Conservation (phyloP, 35 echinoderm and acorn worm genomes). For the Apostichopus parvimensis region DNA sequence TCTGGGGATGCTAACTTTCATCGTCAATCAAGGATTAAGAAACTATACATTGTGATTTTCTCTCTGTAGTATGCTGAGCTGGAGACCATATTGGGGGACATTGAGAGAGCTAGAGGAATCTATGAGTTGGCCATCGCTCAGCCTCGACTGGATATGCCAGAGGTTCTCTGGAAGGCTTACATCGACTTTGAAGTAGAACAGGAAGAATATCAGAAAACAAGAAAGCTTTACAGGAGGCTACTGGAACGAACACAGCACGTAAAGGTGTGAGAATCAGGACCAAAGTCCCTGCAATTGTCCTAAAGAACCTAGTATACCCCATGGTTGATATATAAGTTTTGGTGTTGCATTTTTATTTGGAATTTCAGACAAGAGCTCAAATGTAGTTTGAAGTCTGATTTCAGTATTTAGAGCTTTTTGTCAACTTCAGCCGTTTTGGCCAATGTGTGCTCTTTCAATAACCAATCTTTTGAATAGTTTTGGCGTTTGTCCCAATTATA, state of each 20-base stretch:
- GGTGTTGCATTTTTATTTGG: too few species aligned
- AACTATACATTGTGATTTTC: not conserved
- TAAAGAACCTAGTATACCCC: too few species aligned
- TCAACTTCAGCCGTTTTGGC: too few species aligned
- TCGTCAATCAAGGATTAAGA: not conserved
- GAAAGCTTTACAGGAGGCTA: conserved; percentile 81
- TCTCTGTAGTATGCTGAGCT: conserved; percentile 77
- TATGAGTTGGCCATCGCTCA: conserved; percentile 96
- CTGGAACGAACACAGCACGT: conserved; percentile 98
- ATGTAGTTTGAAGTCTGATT: too few species aligned
- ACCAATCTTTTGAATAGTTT: too few species aligned
- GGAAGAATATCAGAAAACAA: conserved; percentile 90
- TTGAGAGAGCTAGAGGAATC: conserved; percentile 79
- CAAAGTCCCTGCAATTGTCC: too few species aligned
- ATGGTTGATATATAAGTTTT: too few species aligned
- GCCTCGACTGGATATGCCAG: conserved; percentile 94
- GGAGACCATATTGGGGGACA: conserved; percentile 88
- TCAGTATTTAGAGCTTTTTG: too few species aligned
- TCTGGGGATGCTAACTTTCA: too few species aligned
- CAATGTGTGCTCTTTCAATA: too few species aligned
- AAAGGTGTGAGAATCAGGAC: conserved; percentile 59
- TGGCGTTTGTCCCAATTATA: too few species aligned
- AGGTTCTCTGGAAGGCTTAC: conserved; percentile 96
- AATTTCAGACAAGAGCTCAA: too few species aligned
- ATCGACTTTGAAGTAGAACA: conserved; percentile 99